These are phyloP conservation scores for Congeria kusceri DNA, from an alignment of 2,888 invertebrate genomes.

Conservation along the genomic window DNA sequence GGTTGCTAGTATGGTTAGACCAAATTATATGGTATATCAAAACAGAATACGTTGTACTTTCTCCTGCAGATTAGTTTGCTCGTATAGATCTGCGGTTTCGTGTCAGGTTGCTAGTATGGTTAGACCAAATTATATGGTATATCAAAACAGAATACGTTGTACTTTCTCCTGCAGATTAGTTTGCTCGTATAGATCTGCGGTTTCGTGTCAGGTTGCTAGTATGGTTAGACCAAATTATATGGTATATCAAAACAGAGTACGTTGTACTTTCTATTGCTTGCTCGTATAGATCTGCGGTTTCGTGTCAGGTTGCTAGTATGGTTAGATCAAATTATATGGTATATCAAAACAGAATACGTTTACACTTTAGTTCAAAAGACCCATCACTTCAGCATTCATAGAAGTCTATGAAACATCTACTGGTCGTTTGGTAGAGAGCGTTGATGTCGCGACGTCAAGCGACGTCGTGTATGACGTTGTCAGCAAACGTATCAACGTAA, in stretches of 20 bases:
- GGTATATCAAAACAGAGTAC: no score
- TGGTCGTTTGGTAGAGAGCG: not conserved
- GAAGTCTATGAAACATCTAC: not conserved
- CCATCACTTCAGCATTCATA: not conserved
- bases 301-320: not conserved
- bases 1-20: no score
- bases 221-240: no score
- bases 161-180: no score
- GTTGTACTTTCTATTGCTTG: no score
- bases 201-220: not conserved
- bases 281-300: not conserved
- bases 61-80: no score
- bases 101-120: not conserved
- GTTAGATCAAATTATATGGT: no score
- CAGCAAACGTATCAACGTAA: conserved; percentile 3
- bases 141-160: no score
- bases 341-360: no score
- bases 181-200: not conserved
- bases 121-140: no score
- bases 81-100: not conserved
- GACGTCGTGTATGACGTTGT: not conserved
- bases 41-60: no score
- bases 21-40: no score
- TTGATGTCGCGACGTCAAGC: conserved; percentile 1
- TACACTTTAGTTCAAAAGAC: not conserved